These are phyloP conservation scores for Acanthiza pusilla DNA, from an alignment of 2,797 vertebrate species.

Conservation along the genomic window DNA sequence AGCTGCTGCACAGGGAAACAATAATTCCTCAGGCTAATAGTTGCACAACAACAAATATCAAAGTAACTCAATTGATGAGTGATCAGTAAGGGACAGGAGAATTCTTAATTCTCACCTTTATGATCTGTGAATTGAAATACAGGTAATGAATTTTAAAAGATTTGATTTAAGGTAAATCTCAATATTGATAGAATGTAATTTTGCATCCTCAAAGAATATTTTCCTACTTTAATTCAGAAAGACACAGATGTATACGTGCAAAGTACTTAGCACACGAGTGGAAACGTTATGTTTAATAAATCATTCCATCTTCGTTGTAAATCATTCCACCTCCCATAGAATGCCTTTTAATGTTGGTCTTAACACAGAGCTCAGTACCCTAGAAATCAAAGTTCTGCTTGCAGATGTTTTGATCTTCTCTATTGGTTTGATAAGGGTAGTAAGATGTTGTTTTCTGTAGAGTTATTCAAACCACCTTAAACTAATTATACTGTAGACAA, in stretches of 20 bases:
- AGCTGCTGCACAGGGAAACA: neutral
- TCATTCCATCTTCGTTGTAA: neutral
- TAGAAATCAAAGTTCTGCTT: neutral
- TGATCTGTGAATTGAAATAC: neutral
- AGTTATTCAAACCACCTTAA: neutral
- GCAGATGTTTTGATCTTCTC: neutral
- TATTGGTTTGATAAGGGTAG: neutral
- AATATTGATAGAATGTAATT: neutral
- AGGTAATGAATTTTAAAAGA: neutral
- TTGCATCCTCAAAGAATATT: neutral
- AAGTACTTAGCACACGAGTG: neutral
- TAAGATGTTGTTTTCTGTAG: neutral
- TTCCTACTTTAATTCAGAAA: neutral
- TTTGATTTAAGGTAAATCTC: neutral
- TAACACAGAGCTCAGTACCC: neutral
- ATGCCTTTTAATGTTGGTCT: neutral
- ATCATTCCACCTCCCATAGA: neutral
- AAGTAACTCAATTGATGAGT: neutral
- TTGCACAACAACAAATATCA: neutral
- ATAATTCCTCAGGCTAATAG: constrained; percentile 18
- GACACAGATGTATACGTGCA: neutral
- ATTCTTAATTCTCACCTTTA: neutral
- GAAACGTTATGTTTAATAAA: neutral
- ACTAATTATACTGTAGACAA: neutral
- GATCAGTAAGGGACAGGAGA: neutral